Conservation (phyloP, 1,140 invertebrate species). For the Orchestia grillus region DNA sequence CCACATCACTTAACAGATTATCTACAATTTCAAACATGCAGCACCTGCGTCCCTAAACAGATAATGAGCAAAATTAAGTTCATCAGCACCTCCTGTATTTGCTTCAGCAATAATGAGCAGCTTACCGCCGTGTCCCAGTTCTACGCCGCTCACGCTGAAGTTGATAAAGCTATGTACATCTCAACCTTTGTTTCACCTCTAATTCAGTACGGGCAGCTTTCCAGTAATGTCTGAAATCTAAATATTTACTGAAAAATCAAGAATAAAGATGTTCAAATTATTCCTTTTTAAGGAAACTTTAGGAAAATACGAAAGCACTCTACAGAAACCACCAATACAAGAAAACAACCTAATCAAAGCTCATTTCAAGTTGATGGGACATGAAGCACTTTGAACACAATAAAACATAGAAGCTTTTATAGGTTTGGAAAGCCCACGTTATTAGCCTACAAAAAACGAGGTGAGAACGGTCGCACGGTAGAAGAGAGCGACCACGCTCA, state of each 20-base stretch:
- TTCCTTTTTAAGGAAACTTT: neutral
- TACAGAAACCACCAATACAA: neutral
- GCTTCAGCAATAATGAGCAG: too few relatives aligned
- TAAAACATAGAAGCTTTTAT: neutral
- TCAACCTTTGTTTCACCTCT: neutral
- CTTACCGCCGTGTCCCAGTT: too few relatives aligned
- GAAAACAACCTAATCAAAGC: neutral
- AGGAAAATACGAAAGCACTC: neutral
- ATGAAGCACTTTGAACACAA: neutral
- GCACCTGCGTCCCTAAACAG: neutral
- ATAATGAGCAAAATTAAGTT: too few relatives aligned
- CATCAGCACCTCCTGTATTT: too few relatives aligned
- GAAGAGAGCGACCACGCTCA: neutral
- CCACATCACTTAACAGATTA: neutral
- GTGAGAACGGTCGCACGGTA: neutral
- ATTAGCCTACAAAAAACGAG: neutral
- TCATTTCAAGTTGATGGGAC: neutral
- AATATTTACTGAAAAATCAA: neutral
- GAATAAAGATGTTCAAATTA: neutral
- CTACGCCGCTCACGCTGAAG: too few relatives aligned
- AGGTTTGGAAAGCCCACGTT: neutral
- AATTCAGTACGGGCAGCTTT: neutral
- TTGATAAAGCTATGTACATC: too few relatives aligned
- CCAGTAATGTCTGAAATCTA: neutral
- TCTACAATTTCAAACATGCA: neutral